Conservation (phyloP, 2,113 vertebrate species). For the Barbus barbus region DNA sequence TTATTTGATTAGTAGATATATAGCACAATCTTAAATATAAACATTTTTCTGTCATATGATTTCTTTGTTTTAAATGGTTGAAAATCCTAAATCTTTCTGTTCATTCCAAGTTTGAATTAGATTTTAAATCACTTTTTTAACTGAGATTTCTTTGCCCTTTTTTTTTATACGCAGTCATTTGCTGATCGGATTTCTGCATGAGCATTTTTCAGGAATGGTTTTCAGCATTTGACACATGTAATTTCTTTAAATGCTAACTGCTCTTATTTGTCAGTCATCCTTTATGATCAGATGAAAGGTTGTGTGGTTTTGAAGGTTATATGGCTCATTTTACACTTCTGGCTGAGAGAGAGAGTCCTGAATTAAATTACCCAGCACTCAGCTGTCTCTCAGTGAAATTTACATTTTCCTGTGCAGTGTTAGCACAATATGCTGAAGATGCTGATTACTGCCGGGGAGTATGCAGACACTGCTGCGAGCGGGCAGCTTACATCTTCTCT, state of each 20-base stretch:
- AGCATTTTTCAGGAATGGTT: neutral
- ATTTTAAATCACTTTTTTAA: neutral
- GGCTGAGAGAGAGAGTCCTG: constrained; percentile 60
- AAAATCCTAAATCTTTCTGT: neutral
- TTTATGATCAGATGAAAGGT: constrained; percentile 53
- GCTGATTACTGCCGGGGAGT: constrained; percentile 69
- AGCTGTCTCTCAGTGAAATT: constrained; percentile 75
- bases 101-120: neutral
- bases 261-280: constrained; percentile 65
- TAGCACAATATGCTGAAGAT: constrained; percentile 76
- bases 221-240: neutral
- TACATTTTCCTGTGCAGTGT: constrained; percentile 73
- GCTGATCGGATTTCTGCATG: neutral
- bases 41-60: too few species aligned
- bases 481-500: constrained; percentile 55
- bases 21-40: neutral
- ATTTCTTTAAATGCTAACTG: constrained; percentile 47
- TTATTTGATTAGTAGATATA: neutral
- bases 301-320: constrained; percentile 68
- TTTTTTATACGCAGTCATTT: neutral
- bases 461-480: constrained; percentile 46
- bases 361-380: constrained; percentile 77
- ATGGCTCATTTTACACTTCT: constrained; percentile 72
- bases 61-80: too few species aligned
- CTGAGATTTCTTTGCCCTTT: neutral